Percentiles rank a stretch among this genome's conserved stretches.
phyloP scores from a whole-genome alignment of 2,113 vertebrate species.

The Piaya cayana region DNA sequence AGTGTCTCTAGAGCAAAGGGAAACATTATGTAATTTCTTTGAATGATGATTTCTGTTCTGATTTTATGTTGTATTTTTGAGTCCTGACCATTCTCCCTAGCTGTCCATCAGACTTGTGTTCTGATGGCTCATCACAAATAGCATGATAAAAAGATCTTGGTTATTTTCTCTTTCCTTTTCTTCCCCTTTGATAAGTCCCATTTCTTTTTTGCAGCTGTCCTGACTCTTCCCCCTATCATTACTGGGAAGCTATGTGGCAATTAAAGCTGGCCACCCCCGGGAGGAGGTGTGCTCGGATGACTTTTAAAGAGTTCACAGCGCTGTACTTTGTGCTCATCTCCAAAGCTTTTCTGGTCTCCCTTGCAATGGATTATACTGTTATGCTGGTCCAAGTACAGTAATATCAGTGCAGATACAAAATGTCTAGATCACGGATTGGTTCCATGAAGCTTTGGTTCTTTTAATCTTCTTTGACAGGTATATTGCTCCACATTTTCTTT shows the following conservation, averaged over 20 bases:
- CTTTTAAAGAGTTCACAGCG: not conserved
- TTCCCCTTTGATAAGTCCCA: not conserved
- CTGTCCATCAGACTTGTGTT: not conserved
- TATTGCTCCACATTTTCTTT: not conserved
- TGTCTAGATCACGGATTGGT: not conserved
- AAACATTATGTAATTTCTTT: not conserved
- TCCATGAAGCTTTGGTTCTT: not conserved
- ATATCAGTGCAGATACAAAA: not conserved
- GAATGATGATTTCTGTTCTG: not conserved
- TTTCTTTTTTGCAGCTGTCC: slow-evolving; percentile 42
- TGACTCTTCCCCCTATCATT: slow-evolving; percentile 3
- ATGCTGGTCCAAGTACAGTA: not conserved
- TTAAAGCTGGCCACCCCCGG: slow-evolving; percentile 18
- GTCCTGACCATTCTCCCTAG: not conserved
- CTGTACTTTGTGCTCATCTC: not conserved
- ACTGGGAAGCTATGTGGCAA: slow-evolving; percentile 36
- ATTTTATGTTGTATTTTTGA: not conserved
- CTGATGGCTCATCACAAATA: not conserved
- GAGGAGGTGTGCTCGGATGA: not conserved
- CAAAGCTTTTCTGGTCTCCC: not conserved
- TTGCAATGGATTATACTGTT: not conserved
- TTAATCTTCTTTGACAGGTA: not conserved
- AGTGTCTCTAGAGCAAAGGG: not conserved
- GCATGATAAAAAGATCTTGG: not conserved
- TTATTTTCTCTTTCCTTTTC: not conserved